These are phyloP conservation scores for Epinephelus moara DNA, from an alignment of 2,113 vertebrate species.

Conservation along the genomic window DNA sequence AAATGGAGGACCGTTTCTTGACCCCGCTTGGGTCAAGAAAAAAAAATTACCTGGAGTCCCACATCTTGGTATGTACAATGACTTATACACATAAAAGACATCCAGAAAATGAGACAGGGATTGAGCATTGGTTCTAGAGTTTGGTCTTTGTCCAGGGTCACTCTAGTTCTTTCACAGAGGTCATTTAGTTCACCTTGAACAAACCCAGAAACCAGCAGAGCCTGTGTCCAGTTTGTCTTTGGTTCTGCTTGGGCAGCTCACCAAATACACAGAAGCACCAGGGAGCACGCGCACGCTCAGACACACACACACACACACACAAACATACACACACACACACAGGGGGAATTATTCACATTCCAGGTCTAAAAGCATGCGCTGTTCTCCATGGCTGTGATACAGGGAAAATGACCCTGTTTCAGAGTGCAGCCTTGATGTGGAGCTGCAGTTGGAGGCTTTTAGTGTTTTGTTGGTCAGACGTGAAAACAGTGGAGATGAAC, in stretches of 20 bases:
- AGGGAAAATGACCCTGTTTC: constrained; percentile 35
- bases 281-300: neutral
- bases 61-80: neutral
- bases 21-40: too few species aligned
- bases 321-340: constrained; percentile 8
- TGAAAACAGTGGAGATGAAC: constrained; percentile 45
- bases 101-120: neutral
- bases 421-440: constrained; percentile 25
- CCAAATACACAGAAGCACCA: neutral
- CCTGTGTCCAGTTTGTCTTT: neutral
- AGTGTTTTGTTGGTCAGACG: constrained; percentile 52
- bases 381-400: neutral
- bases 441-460: constrained; percentile 53
- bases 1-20: too few species aligned
- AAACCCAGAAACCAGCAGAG: neutral
- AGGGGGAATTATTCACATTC: neutral
- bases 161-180: neutral
- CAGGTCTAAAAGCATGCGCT: constrained; percentile 18
- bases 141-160: neutral
- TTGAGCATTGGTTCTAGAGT: neutral
- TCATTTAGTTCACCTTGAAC: neutral
- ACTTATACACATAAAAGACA: neutral
- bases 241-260: neutral
- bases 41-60: neutral
- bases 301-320: constrained; percentile 14